These are phyloP conservation scores for Heliconius erato DNA, from an alignment of 2,888 invertebrate species.

Conservation along the genomic window DNA sequence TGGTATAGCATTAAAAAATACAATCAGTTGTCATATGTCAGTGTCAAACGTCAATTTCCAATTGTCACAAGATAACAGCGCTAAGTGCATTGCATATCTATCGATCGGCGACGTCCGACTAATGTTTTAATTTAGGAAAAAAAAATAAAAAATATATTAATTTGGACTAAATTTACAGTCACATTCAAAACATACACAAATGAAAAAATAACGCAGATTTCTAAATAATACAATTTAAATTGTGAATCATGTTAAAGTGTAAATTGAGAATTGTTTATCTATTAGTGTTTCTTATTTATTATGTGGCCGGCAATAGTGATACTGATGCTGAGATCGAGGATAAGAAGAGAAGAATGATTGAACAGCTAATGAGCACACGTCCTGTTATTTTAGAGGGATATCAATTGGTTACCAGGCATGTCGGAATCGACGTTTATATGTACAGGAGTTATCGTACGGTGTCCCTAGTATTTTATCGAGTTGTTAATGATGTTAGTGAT, in stretches of 20 bases:
- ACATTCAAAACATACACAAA: not conserved
- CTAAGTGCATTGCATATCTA: constrained; percentile 1
- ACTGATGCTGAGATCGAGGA: constrained; percentile 74
- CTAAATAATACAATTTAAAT: not conserved
- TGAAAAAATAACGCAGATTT: not conserved
- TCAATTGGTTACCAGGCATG: constrained; percentile 77
- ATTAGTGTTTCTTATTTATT: constrained; percentile 70
- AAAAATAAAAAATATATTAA: not conserved
- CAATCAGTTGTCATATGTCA: constrained; percentile 7
- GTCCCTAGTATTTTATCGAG: constrained; percentile 77
- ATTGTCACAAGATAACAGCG: constrained; percentile 8
- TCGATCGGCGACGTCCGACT: constrained; percentile 42
- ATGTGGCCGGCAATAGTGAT: constrained; percentile 68
- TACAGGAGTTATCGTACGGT: constrained; percentile 81
- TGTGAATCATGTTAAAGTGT: constrained; percentile 40
- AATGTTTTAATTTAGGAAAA: constrained; percentile 20
- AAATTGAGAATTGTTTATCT: constrained; percentile 73
- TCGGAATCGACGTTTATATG: constrained; percentile 80
- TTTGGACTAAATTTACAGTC: constrained; percentile 7
- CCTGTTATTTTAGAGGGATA: constrained; percentile 77
- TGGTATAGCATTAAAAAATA: not conserved
- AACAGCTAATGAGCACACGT: constrained; percentile 74
- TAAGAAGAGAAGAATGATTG: constrained; percentile 74
- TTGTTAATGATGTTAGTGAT: constrained; percentile 75
- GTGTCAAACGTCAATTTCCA: not conserved